Evolutionary conservation across 2,888 invertebrate genomes (phyloP).

Genomic region (Callimorpha dominula): DNA sequence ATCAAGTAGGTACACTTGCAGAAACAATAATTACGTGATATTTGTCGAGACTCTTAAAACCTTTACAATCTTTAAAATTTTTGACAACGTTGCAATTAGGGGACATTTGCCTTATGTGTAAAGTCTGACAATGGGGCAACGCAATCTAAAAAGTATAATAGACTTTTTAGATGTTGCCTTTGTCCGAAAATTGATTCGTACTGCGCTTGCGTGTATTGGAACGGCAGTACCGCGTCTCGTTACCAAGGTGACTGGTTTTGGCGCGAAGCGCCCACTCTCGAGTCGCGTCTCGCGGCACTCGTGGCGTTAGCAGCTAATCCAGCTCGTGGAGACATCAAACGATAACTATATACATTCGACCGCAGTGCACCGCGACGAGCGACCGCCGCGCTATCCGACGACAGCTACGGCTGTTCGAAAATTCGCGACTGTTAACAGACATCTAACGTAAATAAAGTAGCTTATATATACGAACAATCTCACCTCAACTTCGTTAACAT

Average conservation of each 20-base stretch:
- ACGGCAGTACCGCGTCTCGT: slow-evolving; percentile 60
- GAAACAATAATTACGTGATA: too few species aligned
- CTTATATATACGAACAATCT: slow-evolving; percentile 19
- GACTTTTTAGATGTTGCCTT: too few species aligned
- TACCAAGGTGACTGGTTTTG: slow-evolving; percentile 81
- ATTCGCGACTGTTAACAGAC: slow-evolving; percentile 60
- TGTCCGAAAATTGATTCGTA: too few species aligned
- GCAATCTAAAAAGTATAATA: too few species aligned
- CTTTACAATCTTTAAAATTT: too few species aligned
- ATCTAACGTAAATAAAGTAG: slow-evolving; percentile 52
- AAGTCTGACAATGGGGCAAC: too few species aligned
- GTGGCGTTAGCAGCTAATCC: slow-evolving; percentile 30
- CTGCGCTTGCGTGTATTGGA: slow-evolving; percentile 5
- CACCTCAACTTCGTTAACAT: background rate
- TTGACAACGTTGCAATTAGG: too few species aligned
- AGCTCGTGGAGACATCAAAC: slow-evolving; percentile 41
- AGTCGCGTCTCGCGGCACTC: slow-evolving; percentile 29
- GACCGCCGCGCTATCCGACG: slow-evolving; percentile 77
- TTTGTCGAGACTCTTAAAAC: too few species aligned
- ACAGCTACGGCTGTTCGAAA: slow-evolving; percentile 81
- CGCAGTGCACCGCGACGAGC: slow-evolving; percentile 83
- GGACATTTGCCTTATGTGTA: too few species aligned
- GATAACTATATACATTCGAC: slow-evolving; percentile 73
- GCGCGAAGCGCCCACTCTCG: slow-evolving; percentile 75
- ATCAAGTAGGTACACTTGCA: too few species aligned